Conservation (phyloP, 2,888 invertebrate genomes). For the Lingula anatina region DNA sequence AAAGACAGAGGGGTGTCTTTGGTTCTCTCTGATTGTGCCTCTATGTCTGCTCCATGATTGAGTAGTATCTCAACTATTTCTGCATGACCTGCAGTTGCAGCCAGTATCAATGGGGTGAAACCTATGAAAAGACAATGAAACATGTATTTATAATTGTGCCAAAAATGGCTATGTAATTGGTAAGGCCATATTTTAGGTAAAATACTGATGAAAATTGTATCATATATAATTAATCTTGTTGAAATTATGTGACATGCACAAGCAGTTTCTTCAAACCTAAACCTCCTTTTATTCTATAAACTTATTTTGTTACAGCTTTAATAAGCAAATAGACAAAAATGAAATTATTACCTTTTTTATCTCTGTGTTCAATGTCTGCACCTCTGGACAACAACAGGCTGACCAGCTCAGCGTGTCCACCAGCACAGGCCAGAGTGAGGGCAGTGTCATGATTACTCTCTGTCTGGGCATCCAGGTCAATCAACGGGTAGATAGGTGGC, state of each 20-base stretch:
- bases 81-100: conserved; percentile 93
- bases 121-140: conserved; percentile 55
- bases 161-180: no score
- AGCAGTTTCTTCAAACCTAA: no score
- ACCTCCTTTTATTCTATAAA: neutral
- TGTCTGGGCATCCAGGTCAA: conserved; percentile 93
- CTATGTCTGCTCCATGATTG: conserved; percentile 92
- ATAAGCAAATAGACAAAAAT: no score
- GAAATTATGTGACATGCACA: no score
- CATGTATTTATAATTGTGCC: no score
- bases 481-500: conserved; percentile 54
- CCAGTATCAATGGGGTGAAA: conserved; percentile 93
- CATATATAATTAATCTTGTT: no score
- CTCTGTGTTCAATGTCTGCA: conserved; percentile 95
- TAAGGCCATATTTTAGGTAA: no score
- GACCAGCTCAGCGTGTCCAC: conserved; percentile 87
- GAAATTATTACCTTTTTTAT: conserved; percentile 86
- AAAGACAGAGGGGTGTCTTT: conserved; percentile 97
- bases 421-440: conserved; percentile 92
- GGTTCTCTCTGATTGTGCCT: conserved; percentile 97
- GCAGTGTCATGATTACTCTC: conserved; percentile 99
- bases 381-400: conserved; percentile 84
- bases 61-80: conserved; percentile 84
- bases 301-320: neutral
- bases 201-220: no score